Conservation (phyloP, 2,888 invertebrate genomes). For the Embidobia sp. region DNA sequence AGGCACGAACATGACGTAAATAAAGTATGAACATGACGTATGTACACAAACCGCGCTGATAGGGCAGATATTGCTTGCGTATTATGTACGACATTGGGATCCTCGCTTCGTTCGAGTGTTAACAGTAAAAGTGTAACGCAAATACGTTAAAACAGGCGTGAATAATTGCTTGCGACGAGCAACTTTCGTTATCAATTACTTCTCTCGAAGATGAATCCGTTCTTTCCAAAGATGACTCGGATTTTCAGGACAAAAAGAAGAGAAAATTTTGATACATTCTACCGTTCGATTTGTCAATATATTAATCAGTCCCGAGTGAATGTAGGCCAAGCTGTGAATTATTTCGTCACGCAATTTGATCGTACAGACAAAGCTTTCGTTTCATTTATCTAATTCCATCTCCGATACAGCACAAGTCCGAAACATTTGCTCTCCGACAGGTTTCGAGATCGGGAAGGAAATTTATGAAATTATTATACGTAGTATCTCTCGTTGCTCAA, state of each 20-base stretch:
- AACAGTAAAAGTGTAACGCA: constrained; percentile 17
- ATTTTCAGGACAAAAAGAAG: too few relatives aligned
- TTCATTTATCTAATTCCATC: constrained; percentile 51
- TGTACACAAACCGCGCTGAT: constrained; percentile 46
- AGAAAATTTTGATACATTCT: too few relatives aligned
- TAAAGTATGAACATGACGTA: constrained; percentile 54
- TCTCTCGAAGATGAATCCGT: too few relatives aligned
- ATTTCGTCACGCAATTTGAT: constrained; percentile 28
- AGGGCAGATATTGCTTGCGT: constrained; percentile 38
- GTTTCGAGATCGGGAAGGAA: constrained; percentile 30
- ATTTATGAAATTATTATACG: constrained; percentile 57
- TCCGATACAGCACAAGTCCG: constrained; percentile 14
- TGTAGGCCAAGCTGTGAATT: constrained; percentile 31
- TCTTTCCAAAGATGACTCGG: too few relatives aligned
- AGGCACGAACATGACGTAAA: constrained; percentile 46
- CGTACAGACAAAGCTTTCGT: constrained; percentile 26
- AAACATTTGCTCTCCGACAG: constrained; percentile 27
- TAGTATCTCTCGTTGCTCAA: neutral
- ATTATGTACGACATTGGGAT: constrained; percentile 31
- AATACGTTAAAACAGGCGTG: constrained; percentile 39
- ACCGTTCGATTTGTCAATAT: constrained; percentile 20
- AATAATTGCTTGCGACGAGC: constrained; percentile 23
- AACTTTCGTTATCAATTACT: too few relatives aligned
- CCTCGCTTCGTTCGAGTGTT: constrained; percentile 27
- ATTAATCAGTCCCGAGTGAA: constrained; percentile 30